Conservation (phyloP, 2,113 vertebrate species). For the Perccottus glenii region DNA sequence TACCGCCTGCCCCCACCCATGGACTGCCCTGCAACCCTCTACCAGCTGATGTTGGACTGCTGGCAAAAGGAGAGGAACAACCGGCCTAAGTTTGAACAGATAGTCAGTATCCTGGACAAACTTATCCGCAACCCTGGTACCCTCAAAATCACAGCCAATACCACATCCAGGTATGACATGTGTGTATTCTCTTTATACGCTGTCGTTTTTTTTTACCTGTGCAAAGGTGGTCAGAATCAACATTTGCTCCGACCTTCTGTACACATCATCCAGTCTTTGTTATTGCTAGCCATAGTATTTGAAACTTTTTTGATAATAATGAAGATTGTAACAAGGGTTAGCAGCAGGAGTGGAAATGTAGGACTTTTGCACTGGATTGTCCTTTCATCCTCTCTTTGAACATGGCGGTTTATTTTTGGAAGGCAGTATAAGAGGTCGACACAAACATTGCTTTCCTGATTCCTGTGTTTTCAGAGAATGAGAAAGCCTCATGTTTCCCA, state of each 20-base stretch:
- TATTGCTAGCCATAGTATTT: conserved; percentile 9
- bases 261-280: conserved; percentile 11
- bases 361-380: conserved; percentile 5
- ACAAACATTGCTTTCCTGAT: conserved; percentile 52
- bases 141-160: conserved; percentile 95
- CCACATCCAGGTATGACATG: conserved; percentile 86
- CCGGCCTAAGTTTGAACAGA: conserved; percentile 98
- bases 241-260: conserved; percentile 12
- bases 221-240: neutral
- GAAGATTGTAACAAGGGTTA: neutral
- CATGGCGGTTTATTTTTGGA: conserved; percentile 43
- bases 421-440: conserved; percentile 10
- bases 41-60: conserved; percentile 98
- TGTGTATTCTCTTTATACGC: neutral
- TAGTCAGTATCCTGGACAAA: conserved; percentile 98
- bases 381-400: conserved; percentile 11
- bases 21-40: conserved; percentile 97
- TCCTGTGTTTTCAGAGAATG: conserved; percentile 27
- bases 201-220: too few relatives aligned
- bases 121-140: conserved; percentile 96
- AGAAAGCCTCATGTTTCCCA: neutral
- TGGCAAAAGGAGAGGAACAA: conserved; percentile 99
- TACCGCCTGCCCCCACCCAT: conserved; percentile 96
- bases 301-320: conserved; percentile 28
- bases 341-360: neutral